Conservation (phyloP, 1,140 invertebrate species). For the Penaeus indicus region DNA sequence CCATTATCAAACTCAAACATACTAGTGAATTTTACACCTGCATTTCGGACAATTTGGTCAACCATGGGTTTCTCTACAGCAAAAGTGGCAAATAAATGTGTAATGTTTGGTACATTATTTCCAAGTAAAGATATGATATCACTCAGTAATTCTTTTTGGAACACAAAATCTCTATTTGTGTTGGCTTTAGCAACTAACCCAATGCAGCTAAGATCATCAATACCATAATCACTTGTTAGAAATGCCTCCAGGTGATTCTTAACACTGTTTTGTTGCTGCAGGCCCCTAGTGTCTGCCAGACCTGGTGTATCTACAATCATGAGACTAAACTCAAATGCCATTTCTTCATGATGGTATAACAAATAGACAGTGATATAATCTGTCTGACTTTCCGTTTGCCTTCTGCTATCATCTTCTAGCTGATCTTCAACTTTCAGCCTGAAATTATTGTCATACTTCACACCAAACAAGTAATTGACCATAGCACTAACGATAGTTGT, state of each 20-base stretch:
- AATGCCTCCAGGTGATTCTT: conserved; percentile 28
- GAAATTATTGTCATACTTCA: conserved; percentile 36
- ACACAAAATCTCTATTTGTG: conserved; percentile 46
- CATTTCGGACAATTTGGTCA: conserved; percentile 46
- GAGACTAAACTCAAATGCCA: conserved; percentile 28
- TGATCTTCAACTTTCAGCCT: conserved; percentile 44
- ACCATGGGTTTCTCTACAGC: conserved; percentile 50
- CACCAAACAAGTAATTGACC: conserved; percentile 36
- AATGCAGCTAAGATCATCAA: conserved; percentile 54
- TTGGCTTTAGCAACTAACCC: conserved; percentile 51
- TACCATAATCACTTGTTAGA: conserved; percentile 44
- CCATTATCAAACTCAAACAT: conserved; percentile 59
- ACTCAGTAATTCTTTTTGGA: conserved; percentile 38
- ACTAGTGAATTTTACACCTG: conserved; percentile 39
- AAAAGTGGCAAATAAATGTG: conserved; percentile 54
- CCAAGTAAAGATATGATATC: conserved; percentile 48
- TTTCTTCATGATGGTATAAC: conserved; percentile 43
- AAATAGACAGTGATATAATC: conserved; percentile 47
- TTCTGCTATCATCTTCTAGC: conserved; percentile 5
- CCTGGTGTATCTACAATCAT: conserved; percentile 55
- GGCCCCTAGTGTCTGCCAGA: conserved; percentile 47
- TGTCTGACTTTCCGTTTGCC: conserved; percentile 54
- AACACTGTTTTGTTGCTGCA: conserved; percentile 33
- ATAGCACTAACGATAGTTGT: conserved; percentile 33
- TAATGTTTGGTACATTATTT: conserved; percentile 49